A percentile compares a stretch with the other conserved stretches of the same genome.
phyloP scores from a whole-genome alignment of 2,797 vertebrate species.

The Chloroceryle amazona region DNA sequence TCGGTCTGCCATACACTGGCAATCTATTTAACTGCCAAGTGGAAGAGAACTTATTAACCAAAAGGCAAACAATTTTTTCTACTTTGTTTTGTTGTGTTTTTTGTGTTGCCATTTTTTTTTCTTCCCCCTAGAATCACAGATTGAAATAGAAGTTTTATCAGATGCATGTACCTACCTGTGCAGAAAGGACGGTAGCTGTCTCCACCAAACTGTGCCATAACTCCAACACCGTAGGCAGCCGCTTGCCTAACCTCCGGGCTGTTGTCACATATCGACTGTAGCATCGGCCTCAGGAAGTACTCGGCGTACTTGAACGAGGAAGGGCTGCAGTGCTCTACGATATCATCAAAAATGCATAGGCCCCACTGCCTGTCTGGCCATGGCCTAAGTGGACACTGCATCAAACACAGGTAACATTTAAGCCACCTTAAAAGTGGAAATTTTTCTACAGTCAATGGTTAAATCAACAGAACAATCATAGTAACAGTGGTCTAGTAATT shows the following conservation, averaged over 20 bases:
- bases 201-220: conserved; percentile 97
- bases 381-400: conserved; percentile 92
- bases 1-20: too few relatives aligned
- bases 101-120: too few relatives aligned
- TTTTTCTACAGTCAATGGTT: background rate
- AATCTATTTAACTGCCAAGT: background rate
- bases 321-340: conserved; percentile 98
- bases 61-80: background rate
- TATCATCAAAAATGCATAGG: conserved; percentile 96
- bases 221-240: conserved; percentile 94
- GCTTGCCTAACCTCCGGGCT: conserved; percentile 97
- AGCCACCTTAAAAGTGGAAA: background rate
- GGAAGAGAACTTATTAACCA: background rate
- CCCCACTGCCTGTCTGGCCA: conserved; percentile 99
- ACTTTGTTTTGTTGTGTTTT: too few relatives aligned
- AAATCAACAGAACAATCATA: background rate
- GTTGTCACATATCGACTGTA: conserved; percentile 93
- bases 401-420: background rate
- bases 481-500: background rate
- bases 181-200: conserved; percentile 95
- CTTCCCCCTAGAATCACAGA: background rate
- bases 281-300: conserved; percentile 93
- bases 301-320: conserved; percentile 96
- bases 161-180: conserved; percentile 83
- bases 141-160: rapidly evolving